Evolutionary conservation across 2,888 invertebrate species (phyloP).

Genomic region (Papilio elwesi): DNA sequence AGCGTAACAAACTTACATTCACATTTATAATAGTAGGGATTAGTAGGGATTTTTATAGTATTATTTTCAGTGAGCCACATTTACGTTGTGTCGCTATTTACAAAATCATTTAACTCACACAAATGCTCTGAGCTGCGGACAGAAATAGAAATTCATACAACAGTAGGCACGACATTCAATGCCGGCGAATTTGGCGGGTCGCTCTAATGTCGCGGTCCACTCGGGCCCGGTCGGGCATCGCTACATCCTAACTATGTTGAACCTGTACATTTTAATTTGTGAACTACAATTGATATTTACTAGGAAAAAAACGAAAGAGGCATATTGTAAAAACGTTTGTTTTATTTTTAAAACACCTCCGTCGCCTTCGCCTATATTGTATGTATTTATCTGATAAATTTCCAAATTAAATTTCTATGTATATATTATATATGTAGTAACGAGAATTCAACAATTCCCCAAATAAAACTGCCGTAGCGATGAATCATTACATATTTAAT

Average conservation of each 20-base stretch:
- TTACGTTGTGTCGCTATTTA: no score
- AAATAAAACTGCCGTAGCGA: slow-evolving; percentile 53
- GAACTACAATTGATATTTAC: neutral
- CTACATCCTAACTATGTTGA: neutral
- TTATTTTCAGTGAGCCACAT: no score
- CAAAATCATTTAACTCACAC: no score
- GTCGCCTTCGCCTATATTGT: no score
- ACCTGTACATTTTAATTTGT: neutral
- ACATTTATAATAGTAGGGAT: no score
- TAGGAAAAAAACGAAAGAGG: neutral
- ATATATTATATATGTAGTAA: no score
- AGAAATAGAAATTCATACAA: slow-evolving; percentile 14
- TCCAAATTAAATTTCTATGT: no score
- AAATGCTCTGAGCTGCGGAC: neutral
- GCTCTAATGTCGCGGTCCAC: slow-evolving; percentile 13
- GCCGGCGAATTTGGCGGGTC: slow-evolving; percentile 1
- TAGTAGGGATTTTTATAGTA: no score
- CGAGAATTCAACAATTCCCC: slow-evolving; percentile 54
- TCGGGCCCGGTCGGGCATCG: slow-evolving; percentile 7
- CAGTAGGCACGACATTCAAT: slow-evolving; percentile 10
- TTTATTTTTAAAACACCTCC: no score
- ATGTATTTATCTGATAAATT: no score
- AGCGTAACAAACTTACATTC: no score
- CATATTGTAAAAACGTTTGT: no score
- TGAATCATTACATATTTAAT: slow-evolving; percentile 57